Conservation (phyloP, 2,113 vertebrate species). For the Oceanodroma tethys region DNA sequence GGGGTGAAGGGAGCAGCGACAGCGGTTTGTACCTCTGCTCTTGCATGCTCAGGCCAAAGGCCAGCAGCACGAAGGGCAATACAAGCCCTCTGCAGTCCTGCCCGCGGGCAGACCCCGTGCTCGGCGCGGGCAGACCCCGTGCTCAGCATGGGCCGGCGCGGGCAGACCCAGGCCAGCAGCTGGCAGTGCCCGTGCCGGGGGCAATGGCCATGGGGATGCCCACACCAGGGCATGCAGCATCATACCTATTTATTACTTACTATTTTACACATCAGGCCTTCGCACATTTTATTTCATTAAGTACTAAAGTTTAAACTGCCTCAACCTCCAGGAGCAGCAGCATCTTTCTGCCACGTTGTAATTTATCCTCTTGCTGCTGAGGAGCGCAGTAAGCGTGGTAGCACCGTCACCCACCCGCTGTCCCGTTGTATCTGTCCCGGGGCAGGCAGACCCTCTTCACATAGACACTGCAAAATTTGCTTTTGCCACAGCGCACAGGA, state of each 20-base stretch:
- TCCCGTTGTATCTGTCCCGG: neutral
- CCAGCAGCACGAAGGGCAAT: neutral
- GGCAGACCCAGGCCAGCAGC: neutral
- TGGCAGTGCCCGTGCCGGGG: neutral
- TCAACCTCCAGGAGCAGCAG: neutral
- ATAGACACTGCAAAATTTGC: neutral
- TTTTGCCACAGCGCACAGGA: neutral
- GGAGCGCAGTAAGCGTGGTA: neutral
- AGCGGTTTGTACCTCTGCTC: fast-evolving
- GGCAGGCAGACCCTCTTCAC: neutral
- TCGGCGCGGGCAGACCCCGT: neutral
- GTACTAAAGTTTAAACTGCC: neutral
- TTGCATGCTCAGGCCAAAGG: fast-evolving
- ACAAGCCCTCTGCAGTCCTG: fast-evolving
- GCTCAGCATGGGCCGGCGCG: neutral
- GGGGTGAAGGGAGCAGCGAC: no score
- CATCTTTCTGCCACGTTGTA: neutral
- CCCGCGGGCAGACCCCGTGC: neutral
- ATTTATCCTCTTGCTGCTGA: neutral
- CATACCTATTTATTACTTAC: neutral
- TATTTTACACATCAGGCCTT: no score
- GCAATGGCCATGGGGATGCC: neutral
- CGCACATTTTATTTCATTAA: fast-evolving
- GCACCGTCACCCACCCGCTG: neutral
- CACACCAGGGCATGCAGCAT: neutral